These are phyloP conservation scores for Sphaerodactylus townsendi DNA, from an alignment of 2,113 vertebrate species.

Conservation along the genomic window DNA sequence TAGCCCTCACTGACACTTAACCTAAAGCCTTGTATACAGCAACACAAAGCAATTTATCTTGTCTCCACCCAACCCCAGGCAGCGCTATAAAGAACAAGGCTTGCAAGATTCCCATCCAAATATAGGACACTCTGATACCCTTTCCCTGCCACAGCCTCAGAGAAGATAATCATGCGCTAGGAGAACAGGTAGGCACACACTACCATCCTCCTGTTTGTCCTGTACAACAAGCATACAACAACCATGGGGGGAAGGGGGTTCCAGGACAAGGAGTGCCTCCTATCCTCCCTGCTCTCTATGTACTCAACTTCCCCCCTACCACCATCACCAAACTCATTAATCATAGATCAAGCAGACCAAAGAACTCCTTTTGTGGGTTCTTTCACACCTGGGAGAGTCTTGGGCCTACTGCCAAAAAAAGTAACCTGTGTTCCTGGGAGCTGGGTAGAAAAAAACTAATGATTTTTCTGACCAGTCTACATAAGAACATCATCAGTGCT, in stretches of 20 bases:
- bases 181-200: not conserved
- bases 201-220: not conserved
- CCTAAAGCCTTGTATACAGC: not conserved
- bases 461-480: not conserved
- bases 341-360: not conserved
- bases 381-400: not conserved
- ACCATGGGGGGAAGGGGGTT: too few relatives aligned
- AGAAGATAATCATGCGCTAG: slow-evolving; percentile 2
- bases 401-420: not conserved
- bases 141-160: not conserved
- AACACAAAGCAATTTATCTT: not conserved
- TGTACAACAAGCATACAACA: not conserved
- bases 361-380: not conserved
- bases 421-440: not conserved
- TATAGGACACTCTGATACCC: not conserved
- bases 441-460: not conserved
- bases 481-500: not conserved
- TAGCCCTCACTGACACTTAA: not conserved
- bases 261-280: not conserved
- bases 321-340: not conserved
- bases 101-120: not conserved
- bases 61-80: not conserved
- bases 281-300: not conserved
- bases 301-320: not conserved
- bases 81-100: not conserved